Evolutionary conservation across 2,888 invertebrate species (phyloP).

Genomic region (Macroteleia sp.): DNA sequence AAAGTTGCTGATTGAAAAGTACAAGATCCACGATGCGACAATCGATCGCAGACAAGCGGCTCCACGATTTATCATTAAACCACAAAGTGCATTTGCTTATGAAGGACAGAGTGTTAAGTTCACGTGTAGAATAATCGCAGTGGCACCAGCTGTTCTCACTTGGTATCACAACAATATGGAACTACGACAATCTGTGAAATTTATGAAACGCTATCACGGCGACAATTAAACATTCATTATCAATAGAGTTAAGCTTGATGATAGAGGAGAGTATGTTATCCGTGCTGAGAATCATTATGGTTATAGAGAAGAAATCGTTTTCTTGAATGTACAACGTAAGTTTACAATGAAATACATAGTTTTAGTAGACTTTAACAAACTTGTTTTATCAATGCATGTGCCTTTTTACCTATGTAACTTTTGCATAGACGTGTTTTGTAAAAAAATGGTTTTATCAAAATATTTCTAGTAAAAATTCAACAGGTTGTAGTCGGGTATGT

Average conservation of each 20-base stretch:
- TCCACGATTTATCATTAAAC: conserved; percentile 98
- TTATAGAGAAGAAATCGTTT: conserved; percentile 97
- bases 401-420: no score
- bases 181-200: conserved; percentile 98
- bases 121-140: conserved; percentile 97
- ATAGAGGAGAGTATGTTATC: conserved; percentile 98
- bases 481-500: no score
- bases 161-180: conserved; percentile 98
- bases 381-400: no score
- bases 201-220: conserved; percentile 98
- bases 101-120: conserved; percentile 99
- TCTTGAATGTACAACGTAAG: conserved; percentile 97
- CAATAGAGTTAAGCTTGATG: conserved; percentile 96
- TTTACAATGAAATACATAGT: no score
- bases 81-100: conserved; percentile 97
- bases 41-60: conserved; percentile 99
- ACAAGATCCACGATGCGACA: conserved; percentile 97
- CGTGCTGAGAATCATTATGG: conserved; percentile 98
- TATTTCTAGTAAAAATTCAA: no score
- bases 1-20: conserved; percentile 97
- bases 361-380: no score
- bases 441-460: no score
- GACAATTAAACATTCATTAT: conserved; percentile 99
- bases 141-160: conserved; percentile 96
- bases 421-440: no score